Evolutionary conservation across 2,888 invertebrate species (phyloP).

Genomic region (Callosobruchus maculatus): DNA sequence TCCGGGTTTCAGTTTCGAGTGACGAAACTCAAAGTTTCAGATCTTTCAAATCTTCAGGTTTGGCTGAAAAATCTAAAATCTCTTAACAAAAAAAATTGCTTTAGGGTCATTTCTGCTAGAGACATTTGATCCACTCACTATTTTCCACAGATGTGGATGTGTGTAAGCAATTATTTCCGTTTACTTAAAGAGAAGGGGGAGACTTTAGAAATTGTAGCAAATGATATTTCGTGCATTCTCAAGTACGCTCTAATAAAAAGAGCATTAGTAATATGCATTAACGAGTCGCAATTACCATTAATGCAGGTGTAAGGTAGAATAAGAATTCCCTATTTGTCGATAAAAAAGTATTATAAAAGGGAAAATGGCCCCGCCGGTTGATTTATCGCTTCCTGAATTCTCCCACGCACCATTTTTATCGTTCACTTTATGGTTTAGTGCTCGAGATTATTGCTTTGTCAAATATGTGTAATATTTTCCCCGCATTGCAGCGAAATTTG

Average conservation of each 20-base stretch:
- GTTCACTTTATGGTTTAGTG: background rate
- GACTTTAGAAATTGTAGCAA: no score
- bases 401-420: background rate
- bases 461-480: background rate
- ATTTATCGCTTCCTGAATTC: background rate
- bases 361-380: background rate
- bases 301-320: background rate
- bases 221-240: background rate
- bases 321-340: background rate
- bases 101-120: no score
- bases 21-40: no score
- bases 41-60: no score
- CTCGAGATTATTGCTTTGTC: background rate
- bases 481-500: background rate
- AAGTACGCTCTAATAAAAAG: background rate
- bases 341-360: background rate
- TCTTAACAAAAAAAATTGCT: no score
- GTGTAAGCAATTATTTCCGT: no score
- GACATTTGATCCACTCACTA: no score
- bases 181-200: no score
- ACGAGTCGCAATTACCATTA: background rate
- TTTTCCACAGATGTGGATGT: no score
- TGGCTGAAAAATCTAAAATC: no score
- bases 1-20: no score
- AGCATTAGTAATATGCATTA: background rate